phyloP scores from a whole-genome alignment of 2,797 vertebrate species.

The Triplophysa bombifrons region DNA sequence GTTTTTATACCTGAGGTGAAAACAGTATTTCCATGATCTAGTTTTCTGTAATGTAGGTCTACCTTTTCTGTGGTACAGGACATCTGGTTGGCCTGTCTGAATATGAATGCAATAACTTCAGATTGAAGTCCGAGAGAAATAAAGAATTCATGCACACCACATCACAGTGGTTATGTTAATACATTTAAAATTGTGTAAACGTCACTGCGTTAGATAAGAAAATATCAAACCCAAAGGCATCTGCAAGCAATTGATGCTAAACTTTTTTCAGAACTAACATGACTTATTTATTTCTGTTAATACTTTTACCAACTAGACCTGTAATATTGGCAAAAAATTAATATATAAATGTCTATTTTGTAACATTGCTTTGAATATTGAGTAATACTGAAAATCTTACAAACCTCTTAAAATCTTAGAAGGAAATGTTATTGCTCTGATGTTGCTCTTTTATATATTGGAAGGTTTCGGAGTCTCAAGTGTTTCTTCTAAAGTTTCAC shows the following conservation, averaged over 20 bases:
- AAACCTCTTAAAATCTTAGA: too few relatives aligned
- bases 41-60: not conserved
- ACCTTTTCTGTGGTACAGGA: not conserved
- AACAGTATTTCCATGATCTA: not conserved
- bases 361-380: too few relatives aligned
- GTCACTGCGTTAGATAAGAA: not conserved
- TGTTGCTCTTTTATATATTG: too few relatives aligned
- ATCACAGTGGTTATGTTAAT: slow-evolving; percentile 20
- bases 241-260: not conserved
- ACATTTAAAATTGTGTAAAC: not conserved
- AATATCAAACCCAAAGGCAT: not conserved
- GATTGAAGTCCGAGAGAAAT: slow-evolving; percentile 2
- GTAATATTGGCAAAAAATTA: too few relatives aligned
- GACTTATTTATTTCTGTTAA: not conserved
- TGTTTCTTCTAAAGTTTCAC: too few relatives aligned
- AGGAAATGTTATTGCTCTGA: too few relatives aligned
- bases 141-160: slow-evolving; percentile 2
- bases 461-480: too few relatives aligned
- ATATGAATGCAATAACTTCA: slow-evolving; percentile 18
- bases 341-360: too few relatives aligned
- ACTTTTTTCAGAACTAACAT: not conserved
- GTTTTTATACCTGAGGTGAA: not conserved
- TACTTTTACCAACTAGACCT: not conserved
- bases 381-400: too few relatives aligned
- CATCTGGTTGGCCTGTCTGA: slow-evolving; percentile 5